Conservation (phyloP, 2,113 vertebrate species). For the Corydoras maculifer region DNA sequence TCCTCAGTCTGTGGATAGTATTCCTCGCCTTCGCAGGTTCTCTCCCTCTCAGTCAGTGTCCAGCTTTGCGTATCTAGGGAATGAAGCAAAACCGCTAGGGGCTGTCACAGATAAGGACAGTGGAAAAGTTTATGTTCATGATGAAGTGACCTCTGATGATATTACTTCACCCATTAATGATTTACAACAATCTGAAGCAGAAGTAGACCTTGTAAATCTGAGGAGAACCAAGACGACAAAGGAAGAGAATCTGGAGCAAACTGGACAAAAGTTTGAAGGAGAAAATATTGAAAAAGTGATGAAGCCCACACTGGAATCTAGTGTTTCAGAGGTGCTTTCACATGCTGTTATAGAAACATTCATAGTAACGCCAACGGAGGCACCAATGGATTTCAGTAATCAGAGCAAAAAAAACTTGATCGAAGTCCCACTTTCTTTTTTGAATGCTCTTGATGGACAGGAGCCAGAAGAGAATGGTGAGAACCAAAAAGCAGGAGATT, state of each 20-base stretch:
- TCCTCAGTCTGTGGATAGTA: constrained; percentile 90
- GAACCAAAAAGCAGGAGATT: constrained; percentile 68
- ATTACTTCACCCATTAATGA: constrained; percentile 46
- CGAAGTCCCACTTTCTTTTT: constrained; percentile 85
- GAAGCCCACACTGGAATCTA: constrained; percentile 71
- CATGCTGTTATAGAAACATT: constrained; percentile 79
- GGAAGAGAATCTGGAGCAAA: no score
- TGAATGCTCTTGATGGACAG: constrained; percentile 74
- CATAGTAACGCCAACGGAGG: constrained; percentile 75
- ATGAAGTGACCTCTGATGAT: constrained; percentile 52
- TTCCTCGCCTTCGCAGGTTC: constrained; percentile 86
- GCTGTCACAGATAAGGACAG: constrained; percentile 54
- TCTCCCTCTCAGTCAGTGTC: constrained; percentile 85
- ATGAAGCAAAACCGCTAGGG: constrained; percentile 55
- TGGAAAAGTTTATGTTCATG: constrained; percentile 52
- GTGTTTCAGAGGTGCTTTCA: constrained; percentile 79
- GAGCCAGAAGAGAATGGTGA: constrained; percentile 67
- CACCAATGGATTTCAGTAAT: constrained; percentile 50
- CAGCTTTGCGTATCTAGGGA: constrained; percentile 84
- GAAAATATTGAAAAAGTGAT: constrained; percentile 38
- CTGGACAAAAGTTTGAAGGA: neutral
- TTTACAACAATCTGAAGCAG: constrained; percentile 27
- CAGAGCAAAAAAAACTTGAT: constrained; percentile 77
- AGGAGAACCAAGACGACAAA: constrained; percentile 28
- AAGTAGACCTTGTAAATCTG: constrained; percentile 26